Evolutionary conservation across 92 coral and sea anemone genomes (phyloP).

Genomic region (Epizoanthus stellaris): DNA sequence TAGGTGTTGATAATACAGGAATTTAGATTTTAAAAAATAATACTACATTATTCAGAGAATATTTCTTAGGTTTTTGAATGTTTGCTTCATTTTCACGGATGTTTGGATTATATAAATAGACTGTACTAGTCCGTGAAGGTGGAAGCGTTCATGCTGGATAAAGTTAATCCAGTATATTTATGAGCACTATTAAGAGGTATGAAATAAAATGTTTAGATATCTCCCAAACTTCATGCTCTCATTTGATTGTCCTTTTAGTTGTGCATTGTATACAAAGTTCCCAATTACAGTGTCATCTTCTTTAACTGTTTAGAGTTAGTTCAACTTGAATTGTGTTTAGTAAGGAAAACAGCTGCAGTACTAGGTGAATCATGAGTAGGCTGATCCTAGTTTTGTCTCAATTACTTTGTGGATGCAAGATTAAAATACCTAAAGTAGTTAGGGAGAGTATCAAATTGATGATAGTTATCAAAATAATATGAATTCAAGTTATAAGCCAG

Average conservation of each 20-base stretch:
- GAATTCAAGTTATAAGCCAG: too few relatives aligned
- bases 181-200: conserved; percentile 94
- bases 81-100: conserved; percentile 78
- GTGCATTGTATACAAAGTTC: background rate
- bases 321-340: too few relatives aligned
- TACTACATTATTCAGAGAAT: conserved; percentile 94
- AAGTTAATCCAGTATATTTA: conserved; percentile 90
- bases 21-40: conserved; percentile 97
- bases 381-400: too few relatives aligned
- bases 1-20: conserved; percentile 91
- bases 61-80: conserved; percentile 96
- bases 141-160: conserved; percentile 88
- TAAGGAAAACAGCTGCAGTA: too few relatives aligned
- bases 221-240: conserved; percentile 32
- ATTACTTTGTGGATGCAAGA: too few relatives aligned
- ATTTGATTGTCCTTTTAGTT: background rate
- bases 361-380: too few relatives aligned
- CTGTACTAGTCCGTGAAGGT: conserved; percentile 82
- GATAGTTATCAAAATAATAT: too few relatives aligned
- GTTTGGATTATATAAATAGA: conserved; percentile 80
- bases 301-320: too few relatives aligned
- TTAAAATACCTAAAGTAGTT: too few relatives aligned
- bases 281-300: background rate
- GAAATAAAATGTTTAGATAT: conserved; percentile 62
- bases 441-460: too few relatives aligned